phyloP scores from a whole-genome alignment of 1,140 invertebrate genomes.

The Olivierus martensii region DNA sequence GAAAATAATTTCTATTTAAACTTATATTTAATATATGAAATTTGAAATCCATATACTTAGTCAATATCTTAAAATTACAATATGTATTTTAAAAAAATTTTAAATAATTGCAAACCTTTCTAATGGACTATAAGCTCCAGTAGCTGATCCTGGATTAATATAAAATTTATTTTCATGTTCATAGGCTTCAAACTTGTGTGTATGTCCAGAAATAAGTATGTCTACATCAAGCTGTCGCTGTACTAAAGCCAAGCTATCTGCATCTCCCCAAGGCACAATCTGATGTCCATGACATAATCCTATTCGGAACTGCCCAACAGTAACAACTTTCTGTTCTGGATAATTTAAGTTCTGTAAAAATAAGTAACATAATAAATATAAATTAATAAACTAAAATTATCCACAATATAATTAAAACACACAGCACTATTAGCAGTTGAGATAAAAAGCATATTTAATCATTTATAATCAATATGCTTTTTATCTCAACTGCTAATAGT shows the following conservation, averaged over 20 bases:
- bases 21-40: no score
- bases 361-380: neutral
- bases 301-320: conserved; percentile 95
- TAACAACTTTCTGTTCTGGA: conserved; percentile 97
- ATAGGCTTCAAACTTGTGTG: conserved; percentile 96
- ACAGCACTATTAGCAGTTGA: no score
- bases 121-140: conserved; percentile 88
- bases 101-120: conserved; percentile 46
- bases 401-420: no score
- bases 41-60: no score
- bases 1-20: no score
- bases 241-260: conserved; percentile 77
- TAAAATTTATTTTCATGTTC: conserved; percentile 99
- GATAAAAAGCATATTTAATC: no score
- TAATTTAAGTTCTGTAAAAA: conserved; percentile 70
- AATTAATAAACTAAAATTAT: no score
- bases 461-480: no score
- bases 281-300: conserved; percentile 93
- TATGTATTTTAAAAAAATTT: no score
- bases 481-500: no score
- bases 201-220: conserved; percentile 96
- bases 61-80: no score
- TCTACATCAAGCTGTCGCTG: conserved; percentile 97
- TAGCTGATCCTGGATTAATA: conserved; percentile 98
- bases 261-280: conserved; percentile 93